Evolutionary conservation across 2,113 vertebrate species (phyloP).

Genomic region (Microtus richardsoni): DNA sequence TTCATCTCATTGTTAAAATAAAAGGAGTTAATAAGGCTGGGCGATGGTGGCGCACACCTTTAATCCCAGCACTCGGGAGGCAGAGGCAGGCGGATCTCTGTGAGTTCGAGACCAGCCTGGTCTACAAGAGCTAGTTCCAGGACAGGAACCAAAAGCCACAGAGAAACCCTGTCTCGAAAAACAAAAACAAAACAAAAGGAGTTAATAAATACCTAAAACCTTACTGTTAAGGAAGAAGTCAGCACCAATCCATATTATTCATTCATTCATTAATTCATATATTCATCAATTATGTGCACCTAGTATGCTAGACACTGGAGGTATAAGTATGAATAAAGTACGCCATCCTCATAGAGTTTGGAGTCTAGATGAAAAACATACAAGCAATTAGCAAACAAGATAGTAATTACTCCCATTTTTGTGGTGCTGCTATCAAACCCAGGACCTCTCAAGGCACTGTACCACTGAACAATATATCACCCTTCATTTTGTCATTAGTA

Average conservation of each 20-base stretch:
- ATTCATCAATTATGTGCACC: neutral
- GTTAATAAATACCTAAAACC: conserved; percentile 22
- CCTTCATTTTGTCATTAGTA: neutral
- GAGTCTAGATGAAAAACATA: conserved; percentile 6
- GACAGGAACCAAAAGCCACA: too few relatives aligned
- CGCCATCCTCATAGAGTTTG: conserved; percentile 35
- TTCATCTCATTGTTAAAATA: conserved; percentile 29
- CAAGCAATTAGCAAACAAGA: neutral
- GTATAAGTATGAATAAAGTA: conserved; percentile 7
- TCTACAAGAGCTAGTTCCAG: too few relatives aligned
- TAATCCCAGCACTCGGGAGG: too few relatives aligned
- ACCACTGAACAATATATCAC: neutral
- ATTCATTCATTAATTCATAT: neutral
- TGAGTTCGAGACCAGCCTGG: too few relatives aligned
- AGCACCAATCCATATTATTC: neutral
- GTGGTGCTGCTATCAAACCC: neutral
- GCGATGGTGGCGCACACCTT: too few relatives aligned
- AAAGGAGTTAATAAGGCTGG: conserved; percentile 31
- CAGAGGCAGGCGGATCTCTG: too few relatives aligned
- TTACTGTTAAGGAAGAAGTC: conserved; percentile 13
- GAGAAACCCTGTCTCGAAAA: too few relatives aligned
- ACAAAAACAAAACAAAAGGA: conserved; percentile 38
- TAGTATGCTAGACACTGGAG: neutral
- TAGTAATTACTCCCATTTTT: neutral
- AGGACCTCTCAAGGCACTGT: neutral